These are phyloP conservation scores for Sitta carolinensis DNA, from an alignment of 2,797 vertebrate genomes.

Conservation along the genomic window DNA sequence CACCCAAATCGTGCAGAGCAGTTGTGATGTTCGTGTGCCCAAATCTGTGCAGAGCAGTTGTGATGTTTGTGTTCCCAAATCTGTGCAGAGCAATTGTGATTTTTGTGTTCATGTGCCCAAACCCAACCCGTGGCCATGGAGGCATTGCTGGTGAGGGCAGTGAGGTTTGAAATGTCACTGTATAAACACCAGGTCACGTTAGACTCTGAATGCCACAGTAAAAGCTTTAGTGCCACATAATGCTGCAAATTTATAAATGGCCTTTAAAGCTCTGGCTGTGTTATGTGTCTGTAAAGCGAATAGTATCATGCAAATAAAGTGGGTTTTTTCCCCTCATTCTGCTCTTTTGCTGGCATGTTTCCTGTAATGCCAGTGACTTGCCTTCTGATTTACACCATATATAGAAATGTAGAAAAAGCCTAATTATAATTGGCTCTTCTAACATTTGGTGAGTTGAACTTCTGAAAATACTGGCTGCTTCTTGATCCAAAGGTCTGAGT, in stretches of 20 bases:
- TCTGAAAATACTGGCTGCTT: neutral
- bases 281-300: neutral
- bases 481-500: neutral
- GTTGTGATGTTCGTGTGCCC: no score
- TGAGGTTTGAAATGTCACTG: neutral
- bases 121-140: fast-evolving
- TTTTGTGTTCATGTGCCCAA: neutral
- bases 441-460: neutral
- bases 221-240: neutral
- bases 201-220: neutral
- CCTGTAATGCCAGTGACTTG: neutral
- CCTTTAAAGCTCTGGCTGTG: neutral
- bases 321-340: neutral
- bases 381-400: slow-evolving; percentile 1
- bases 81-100: neutral
- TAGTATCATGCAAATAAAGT: neutral
- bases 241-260: neutral
- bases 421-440: neutral
- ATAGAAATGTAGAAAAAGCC: neutral
- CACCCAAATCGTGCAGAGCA: neutral
- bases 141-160: neutral
- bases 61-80: neutral
- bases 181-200: neutral
- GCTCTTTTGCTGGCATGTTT: neutral
- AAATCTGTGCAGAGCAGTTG: neutral